These are phyloP conservation scores for Corydoras sp. DNA, from an alignment of 2,113 vertebrate species.

Conservation along the genomic window DNA sequence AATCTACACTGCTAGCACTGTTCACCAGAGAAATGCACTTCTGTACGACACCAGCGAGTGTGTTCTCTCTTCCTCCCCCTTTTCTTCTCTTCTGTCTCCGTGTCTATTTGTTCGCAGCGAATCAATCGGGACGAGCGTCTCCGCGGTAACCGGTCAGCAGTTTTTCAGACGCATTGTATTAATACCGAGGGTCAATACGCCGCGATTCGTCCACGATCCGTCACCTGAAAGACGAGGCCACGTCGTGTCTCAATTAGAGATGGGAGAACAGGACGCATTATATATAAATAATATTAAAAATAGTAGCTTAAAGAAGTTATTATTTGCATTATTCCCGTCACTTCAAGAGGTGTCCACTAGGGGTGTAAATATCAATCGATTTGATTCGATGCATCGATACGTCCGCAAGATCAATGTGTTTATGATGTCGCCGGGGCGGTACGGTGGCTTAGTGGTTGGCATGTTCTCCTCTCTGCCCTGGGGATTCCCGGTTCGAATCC, in stretches of 20 bases:
- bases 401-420: too few species aligned
- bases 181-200: constrained; percentile 22
- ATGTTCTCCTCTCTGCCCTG: too few species aligned
- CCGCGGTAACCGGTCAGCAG: constrained; percentile 15
- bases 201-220: constrained; percentile 13
- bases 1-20: constrained; percentile 64
- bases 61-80: constrained; percentile 43
- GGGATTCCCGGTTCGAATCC: too few species aligned
- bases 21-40: constrained; percentile 63
- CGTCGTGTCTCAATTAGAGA: constrained; percentile 20
- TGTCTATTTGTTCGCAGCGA: constrained; percentile 1
- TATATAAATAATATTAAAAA: too few species aligned
- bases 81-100: constrained; percentile 19
- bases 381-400: too few species aligned
- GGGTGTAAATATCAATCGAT: too few species aligned
- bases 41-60: constrained; percentile 54
- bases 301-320: too few species aligned
- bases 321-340: too few species aligned
- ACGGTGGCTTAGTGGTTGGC: too few species aligned
- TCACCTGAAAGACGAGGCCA: constrained; percentile 9
- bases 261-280: neutral
- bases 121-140: constrained; percentile 12
- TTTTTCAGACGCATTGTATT: constrained; percentile 7
- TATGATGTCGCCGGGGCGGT: too few species aligned
- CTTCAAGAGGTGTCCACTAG: too few species aligned